Evolutionary conservation across 2,797 vertebrate species (phyloP).

Genomic region (Acestrorhynchus altus): DNA sequence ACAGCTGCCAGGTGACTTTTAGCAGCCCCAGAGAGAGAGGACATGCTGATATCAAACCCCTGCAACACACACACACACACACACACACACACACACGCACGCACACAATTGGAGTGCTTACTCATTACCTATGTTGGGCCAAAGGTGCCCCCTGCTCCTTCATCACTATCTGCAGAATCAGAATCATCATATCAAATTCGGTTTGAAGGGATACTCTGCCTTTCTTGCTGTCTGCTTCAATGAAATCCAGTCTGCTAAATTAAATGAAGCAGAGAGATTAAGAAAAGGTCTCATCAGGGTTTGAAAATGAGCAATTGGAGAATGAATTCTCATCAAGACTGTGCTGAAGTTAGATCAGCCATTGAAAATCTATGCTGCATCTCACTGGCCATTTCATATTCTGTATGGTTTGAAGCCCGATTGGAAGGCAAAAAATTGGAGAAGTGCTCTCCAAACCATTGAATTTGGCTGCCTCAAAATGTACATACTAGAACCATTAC

Average conservation of each 20-base stretch:
- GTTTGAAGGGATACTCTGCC: background rate
- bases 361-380: too few relatives aligned
- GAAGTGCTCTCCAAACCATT: too few relatives aligned
- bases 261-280: background rate
- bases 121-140: constrained; percentile 7
- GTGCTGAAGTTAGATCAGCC: too few relatives aligned
- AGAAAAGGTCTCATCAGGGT: background rate
- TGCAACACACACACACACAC: constrained; percentile 11
- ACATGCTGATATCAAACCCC: constrained; percentile 66
- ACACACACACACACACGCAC: background rate
- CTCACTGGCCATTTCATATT: too few relatives aligned
- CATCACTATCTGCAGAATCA: background rate
- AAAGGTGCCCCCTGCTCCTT: constrained; percentile 24
- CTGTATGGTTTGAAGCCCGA: too few relatives aligned
- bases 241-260: background rate
- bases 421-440: too few relatives aligned
- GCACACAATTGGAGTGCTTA: constrained; percentile 26
- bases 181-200: background rate
- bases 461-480: too few relatives aligned
- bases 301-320: background rate
- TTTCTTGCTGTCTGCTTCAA: background rate
- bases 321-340: too few relatives aligned
- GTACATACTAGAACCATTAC: too few relatives aligned
- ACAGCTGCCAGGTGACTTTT: constrained; percentile 84
- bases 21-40: constrained; percentile 63